Evolutionary conservation across 2,888 invertebrate genomes (phyloP).

Genomic region (Gymnocheta viridis): DNA sequence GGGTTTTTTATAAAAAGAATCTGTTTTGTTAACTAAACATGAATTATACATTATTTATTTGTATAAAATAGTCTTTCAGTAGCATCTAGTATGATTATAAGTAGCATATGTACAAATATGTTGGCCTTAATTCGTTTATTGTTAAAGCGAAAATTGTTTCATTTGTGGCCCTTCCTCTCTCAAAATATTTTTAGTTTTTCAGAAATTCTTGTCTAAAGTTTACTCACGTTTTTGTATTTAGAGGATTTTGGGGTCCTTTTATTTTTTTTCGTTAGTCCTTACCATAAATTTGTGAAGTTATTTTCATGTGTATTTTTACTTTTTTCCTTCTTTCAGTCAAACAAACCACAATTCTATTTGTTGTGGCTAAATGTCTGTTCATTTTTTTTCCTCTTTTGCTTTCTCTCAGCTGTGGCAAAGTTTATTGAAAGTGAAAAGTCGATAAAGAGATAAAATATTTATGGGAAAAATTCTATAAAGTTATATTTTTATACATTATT

Average conservation of each 20-base stretch:
- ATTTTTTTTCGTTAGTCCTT: constrained; percentile 1
- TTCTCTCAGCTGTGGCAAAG: constrained; percentile 4
- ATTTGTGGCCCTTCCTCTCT: not conserved
- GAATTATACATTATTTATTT: not conserved
- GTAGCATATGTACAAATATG: not conserved
- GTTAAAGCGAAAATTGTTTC: not conserved
- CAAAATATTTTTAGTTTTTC: not conserved
- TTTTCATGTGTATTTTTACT: constrained; percentile 24
- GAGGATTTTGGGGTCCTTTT: constrained; percentile 53
- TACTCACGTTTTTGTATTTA: constrained; percentile 66
- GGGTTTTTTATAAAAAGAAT: too few relatives aligned
- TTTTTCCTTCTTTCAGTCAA: constrained; percentile 4
- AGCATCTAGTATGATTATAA: not conserved
- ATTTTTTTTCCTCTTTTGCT: not conserved
- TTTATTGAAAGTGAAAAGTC: constrained; percentile 70
- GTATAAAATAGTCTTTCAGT: not conserved
- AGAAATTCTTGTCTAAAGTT: constrained; percentile 14
- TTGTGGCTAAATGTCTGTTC: constrained; percentile 33
- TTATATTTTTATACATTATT: constrained; percentile 27
- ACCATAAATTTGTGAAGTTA: constrained; percentile 36
- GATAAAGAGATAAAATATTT: constrained; percentile 69
- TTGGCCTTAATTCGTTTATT: not conserved
- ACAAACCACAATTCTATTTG: constrained; percentile 49
- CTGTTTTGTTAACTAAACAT: not conserved
- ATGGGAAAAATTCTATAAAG: constrained; percentile 54